Base-by-base conservation (phyloP, 2,797 vertebrate genomes). In the Siniperca scherzeri region DNA sequence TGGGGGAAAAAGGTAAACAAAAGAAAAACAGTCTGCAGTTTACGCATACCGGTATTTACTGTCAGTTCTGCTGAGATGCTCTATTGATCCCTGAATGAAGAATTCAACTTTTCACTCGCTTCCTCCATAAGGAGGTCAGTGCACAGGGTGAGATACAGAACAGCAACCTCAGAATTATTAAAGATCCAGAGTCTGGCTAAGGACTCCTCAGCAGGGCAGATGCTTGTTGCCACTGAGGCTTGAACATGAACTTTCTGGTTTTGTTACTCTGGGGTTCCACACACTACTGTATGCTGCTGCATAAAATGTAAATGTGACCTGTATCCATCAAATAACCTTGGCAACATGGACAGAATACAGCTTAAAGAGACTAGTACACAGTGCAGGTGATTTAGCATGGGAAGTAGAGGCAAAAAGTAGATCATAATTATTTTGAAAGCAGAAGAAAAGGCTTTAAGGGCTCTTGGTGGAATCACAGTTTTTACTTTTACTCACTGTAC, bases 61-160 rank as follows among this genome's bases (percentile, higher is more conserved):
- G 46, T 66, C 78, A 73, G 75, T 46, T 83, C 73, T 73, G 42
- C 27, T 36, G 66, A 82, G 83, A 83, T 80, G 70, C 48, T 74
- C 48, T 67, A 90, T 85, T 84, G 78, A 91, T 89, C 69, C 42
- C 84, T 71, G n/a, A 73, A 42, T 81, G 48, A 77, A 44, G 36
- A 68, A 80, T 78, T 85, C 27, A 59, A 77, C 77, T 82, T 77
- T 88, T 74, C 78, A 76, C 70, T 79, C 19, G 7, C 64, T 78
- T 80, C 55, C 64, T 87, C 55, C 62, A 70, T 27, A 14, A 60
- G 78, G 60, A 89, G 67, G 65, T 82, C 70, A 70, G 57, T 25
- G 79, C 59, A 74, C 57, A 36, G 62, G 72, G 53, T 55, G 64
- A 57, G 70, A 77, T 64, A 83, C 56, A 74, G 56, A 83, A 52